phyloP scores from a whole-genome alignment of 2,888 invertebrate genomes.

The Lithophane leautieri region DNA sequence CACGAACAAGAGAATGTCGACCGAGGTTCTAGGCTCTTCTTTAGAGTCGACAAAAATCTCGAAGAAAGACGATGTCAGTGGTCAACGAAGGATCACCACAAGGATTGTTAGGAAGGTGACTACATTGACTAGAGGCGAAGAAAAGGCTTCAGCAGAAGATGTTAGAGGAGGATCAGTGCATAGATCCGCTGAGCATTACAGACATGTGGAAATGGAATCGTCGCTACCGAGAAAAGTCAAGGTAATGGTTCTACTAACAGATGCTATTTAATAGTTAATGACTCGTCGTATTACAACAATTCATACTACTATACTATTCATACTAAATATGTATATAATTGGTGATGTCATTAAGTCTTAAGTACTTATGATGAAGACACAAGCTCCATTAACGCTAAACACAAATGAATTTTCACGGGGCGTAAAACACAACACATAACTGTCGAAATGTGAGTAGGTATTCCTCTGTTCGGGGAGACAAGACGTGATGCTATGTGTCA shows the following conservation, averaged over 20 bases:
- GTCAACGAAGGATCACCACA: conserved; percentile 95
- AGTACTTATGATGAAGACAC: conserved; percentile 18
- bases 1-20: conserved; percentile 95
- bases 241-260: conserved; percentile 87
- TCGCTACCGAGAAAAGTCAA: conserved; percentile 93
- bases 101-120: conserved; percentile 97
- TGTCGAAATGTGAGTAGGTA: no score
- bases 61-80: conserved; percentile 93
- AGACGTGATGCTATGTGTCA: no score
- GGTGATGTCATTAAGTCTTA: conserved; percentile 21
- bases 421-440: no score
- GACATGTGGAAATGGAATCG: conserved; percentile 89
- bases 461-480: no score
- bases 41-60: conserved; percentile 96
- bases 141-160: conserved; percentile 93
- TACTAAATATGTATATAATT: conserved; percentile 22
- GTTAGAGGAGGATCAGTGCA: conserved; percentile 91
- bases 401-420: conserved; percentile 12
- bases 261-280: conserved; percentile 19
- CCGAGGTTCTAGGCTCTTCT: conserved; percentile 96
- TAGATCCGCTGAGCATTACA: conserved; percentile 90
- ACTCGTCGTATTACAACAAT: conserved; percentile 10
- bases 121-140: conserved; percentile 96
- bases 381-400: conserved; percentile 6
- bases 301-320: conserved; percentile 36